Base-by-base conservation (phyloP, 2,113 vertebrate species). In the Romanogobio albipinnatus region DNA sequence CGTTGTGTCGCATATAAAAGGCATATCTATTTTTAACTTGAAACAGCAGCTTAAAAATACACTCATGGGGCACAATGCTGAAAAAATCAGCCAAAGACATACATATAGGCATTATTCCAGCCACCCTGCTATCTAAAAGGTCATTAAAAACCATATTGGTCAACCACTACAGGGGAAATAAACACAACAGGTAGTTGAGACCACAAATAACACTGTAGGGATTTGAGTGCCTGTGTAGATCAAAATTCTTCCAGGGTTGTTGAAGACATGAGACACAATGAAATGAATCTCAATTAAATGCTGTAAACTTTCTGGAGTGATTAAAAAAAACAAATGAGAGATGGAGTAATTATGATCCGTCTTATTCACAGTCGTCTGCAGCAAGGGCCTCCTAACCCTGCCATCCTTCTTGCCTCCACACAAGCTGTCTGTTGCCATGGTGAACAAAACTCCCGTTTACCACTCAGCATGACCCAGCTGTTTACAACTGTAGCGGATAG, bases 311-410 rank as follows among this genome's bases (percentile, higher is more conserved):
- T 73, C 87, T 85, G 76, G 64, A 85, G 81, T 84, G 82, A 89
- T 87, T 86, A 85, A 84, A 88, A 83, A 85, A 71, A 76, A 53
- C 59, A 86, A 76, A 49, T 24, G 73, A 82, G 85, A 86, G 82
- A 88, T 76, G 62, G 86, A 88, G 87, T 87, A 88, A 90, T 89
- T 88, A 90, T 15, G 82, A 83, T 81, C 56, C 22, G 81, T 86
- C 79, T 87, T 85, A 73, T 85, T 88, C 86, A 80, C 80, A 82
- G 88, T 81, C 77, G 58, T 90, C 86, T 87, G 45, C 56, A 49
- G 26, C 26, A 47, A 78, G 53, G 86, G 61, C 86, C 73, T 84
- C 39, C 74, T 85, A 84, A 86, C 86, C 86, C 59, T 71, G 82
- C 82, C 87, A 85, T 86, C 83, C 81, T 84, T 82, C 84, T 85